A percentile compares a stretch with the other conserved stretches of the same genome.
Conservation (phyloP, 2,113 vertebrate species). For the Danio rerio region DNA sequence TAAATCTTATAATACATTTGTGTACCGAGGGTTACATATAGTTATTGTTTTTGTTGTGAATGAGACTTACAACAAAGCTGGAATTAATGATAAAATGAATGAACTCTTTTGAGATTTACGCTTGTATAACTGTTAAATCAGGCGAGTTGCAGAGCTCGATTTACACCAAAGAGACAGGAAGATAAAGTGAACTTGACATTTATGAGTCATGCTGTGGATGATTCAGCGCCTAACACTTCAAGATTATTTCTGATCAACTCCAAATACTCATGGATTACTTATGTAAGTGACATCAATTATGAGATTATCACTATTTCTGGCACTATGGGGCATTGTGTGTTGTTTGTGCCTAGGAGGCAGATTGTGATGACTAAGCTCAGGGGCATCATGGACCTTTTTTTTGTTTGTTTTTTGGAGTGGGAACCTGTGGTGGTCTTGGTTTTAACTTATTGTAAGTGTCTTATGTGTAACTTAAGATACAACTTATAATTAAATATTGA, state of each 20-base stretch:
- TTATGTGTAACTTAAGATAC: too few relatives aligned
- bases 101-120: neutral
- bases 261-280: conserved; percentile 25
- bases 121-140: neutral
- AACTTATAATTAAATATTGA: neutral
- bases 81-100: neutral
- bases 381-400: conserved; percentile 1
- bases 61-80: neutral
- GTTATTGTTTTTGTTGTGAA: too few relatives aligned
- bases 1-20: too few relatives aligned
- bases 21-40: too few relatives aligned
- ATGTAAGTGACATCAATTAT: neutral
- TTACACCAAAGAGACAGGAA: neutral
- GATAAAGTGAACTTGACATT: conserved; percentile 21
- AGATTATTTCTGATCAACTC: conserved; percentile 24
- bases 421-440: neutral
- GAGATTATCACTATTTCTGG: conserved; percentile 25
- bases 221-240: neutral
- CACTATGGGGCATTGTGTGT: neutral
- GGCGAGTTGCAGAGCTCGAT: neutral
- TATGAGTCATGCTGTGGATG: conserved; percentile 10
- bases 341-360: neutral
- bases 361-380: conserved; percentile 3
- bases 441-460: neutral
- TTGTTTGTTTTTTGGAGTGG: neutral